Conservation (phyloP, 2,888 invertebrate species). For the Pollenia labialis region DNA sequence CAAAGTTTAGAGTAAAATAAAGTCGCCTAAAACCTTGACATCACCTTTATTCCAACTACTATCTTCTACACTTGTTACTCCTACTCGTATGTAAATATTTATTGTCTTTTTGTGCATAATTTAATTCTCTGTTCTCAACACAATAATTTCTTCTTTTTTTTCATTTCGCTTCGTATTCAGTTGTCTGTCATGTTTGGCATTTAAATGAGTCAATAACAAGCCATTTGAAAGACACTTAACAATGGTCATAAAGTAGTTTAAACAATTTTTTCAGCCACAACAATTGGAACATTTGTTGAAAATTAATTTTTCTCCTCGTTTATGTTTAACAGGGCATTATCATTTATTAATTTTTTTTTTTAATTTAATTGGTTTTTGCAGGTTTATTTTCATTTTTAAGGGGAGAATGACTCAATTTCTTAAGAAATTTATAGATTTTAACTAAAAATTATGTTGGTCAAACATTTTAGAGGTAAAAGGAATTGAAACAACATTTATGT, state of each 20-base stretch:
- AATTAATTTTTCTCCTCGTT: constrained; percentile 51
- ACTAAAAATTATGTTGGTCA: constrained; percentile 4
- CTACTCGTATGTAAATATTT: constrained; percentile 35
- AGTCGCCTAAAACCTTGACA: background rate
- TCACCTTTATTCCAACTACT: background rate
- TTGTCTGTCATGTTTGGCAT: constrained; percentile 78
- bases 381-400: background rate
- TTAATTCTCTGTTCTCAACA: constrained; percentile 38
- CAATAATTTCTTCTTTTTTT: constrained; percentile 4
- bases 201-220: constrained; percentile 80
- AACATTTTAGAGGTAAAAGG: background rate
- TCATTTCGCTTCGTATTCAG: constrained; percentile 34
- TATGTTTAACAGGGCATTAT: constrained; percentile 57
- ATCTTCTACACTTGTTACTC: constrained; percentile 1
- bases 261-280: constrained; percentile 58
- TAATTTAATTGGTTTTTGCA: constrained; percentile 32
- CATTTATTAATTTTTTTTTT: constrained; percentile 41
- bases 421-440: constrained; percentile 17
- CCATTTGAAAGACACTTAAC: constrained; percentile 80
- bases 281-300: constrained; percentile 67
- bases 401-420: constrained; percentile 38
- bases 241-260: constrained; percentile 79
- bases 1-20: background rate
- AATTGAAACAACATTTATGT: too few species aligned
- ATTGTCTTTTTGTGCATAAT: constrained; percentile 39